A percentile compares a stretch with the other conserved stretches of the same genome.
These are phyloP conservation scores for Tyria jacobaeae DNA, from an alignment of 2,888 invertebrate species.

Conservation along the genomic window DNA sequence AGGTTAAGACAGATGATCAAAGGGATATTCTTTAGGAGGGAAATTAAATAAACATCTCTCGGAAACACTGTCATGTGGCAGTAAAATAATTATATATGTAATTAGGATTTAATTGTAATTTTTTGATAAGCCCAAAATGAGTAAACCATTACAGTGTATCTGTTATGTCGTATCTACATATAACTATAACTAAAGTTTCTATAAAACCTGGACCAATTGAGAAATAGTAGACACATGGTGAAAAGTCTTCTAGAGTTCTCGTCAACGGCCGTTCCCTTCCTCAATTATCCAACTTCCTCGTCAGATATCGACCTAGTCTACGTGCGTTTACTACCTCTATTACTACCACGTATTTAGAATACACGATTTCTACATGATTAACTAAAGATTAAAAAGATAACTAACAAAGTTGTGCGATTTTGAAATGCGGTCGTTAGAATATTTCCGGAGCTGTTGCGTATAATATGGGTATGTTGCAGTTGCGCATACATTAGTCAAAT, in stretches of 20 bases:
- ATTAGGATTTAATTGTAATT: too few species aligned
- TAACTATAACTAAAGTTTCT: not conserved
- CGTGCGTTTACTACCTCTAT: slow-evolving; percentile 36
- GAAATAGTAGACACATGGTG: slow-evolving; percentile 9
- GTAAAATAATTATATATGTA: too few species aligned
- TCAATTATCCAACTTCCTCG: slow-evolving; percentile 82
- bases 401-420: not conserved
- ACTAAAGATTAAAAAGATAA: not conserved
- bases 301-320: slow-evolving; percentile 69
- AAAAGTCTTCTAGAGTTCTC: slow-evolving; percentile 26
- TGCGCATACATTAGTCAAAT: not conserved
- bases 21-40: too few species aligned
- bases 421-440: not conserved
- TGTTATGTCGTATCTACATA: not conserved
- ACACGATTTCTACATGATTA: slow-evolving; percentile 9
- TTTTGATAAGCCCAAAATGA: not conserved
- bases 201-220: not conserved
- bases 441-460: not conserved
- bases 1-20: too few species aligned
- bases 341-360: slow-evolving; percentile 28
- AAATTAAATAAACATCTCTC: too few species aligned
- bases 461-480: not conserved
- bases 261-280: slow-evolving; percentile 73
- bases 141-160: not conserved
- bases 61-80: too few species aligned